Conservation (phyloP, 2,113 vertebrate genomes). For the Mustelus asterias region DNA sequence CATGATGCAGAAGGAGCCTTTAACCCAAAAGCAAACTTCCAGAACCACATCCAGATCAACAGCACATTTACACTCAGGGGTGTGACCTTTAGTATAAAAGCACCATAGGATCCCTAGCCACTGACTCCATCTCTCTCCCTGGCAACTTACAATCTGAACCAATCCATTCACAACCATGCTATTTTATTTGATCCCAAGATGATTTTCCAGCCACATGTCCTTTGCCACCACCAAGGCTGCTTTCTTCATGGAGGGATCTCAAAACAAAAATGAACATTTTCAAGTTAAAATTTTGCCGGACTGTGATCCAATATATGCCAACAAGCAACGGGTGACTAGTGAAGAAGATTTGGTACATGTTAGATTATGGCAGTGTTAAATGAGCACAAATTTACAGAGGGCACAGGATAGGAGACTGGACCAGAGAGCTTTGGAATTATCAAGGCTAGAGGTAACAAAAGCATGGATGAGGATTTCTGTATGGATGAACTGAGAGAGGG, state of each 20-base stretch:
- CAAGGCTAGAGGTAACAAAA: not conserved
- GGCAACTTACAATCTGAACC: not conserved
- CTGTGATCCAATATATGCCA: not conserved
- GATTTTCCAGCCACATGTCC: not conserved
- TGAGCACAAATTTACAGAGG: not conserved
- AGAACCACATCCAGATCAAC: not conserved
- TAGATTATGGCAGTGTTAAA: not conserved
- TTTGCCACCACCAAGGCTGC: not conserved
- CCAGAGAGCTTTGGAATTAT: not conserved
- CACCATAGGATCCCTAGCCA: not conserved
- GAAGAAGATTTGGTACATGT: not conserved
- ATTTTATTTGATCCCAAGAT: not conserved
- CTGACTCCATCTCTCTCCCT: not conserved
- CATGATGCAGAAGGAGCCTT: not conserved
- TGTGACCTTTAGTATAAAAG: not conserved
- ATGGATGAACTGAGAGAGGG: not conserved
- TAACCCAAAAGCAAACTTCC: not conserved
- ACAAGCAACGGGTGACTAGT: not conserved
- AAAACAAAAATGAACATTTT: not conserved
- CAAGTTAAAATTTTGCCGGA: not conserved
- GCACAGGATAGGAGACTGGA: not conserved
- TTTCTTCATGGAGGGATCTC: not conserved
- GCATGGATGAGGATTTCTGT: not conserved
- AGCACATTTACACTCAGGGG: not conserved
- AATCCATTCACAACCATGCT: not conserved